A percentile compares a stretch with the other conserved stretches of the same genome.
phyloP scores from a whole-genome alignment of 2,888 invertebrate species.

The Eretmocerus hayati region DNA sequence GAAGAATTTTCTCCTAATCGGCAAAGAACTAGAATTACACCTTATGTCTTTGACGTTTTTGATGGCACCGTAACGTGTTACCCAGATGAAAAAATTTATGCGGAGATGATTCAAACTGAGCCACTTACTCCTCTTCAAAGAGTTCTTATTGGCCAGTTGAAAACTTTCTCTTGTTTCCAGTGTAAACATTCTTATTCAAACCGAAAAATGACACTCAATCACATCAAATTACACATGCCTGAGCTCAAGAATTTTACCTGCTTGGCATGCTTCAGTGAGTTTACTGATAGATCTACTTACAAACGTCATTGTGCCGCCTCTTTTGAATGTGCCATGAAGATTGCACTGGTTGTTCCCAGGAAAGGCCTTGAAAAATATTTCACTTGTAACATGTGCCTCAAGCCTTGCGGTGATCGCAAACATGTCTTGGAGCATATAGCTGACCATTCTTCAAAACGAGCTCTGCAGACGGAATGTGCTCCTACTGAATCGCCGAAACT shows the following conservation, averaged over 20 bases:
- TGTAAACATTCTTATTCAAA: conserved; percentile 37
- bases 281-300: conserved; percentile 39
- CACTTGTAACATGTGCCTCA: conserved; percentile 44
- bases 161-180: conserved; percentile 42
- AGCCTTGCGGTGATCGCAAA: conserved; percentile 34
- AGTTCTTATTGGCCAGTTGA: conserved; percentile 43
- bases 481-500: conserved; percentile 28
- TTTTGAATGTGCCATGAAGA: conserved; percentile 55
- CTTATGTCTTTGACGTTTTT: background rate
- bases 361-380: conserved; percentile 41
- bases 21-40: too few relatives aligned
- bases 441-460: conserved; percentile 36
- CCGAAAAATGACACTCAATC: conserved; percentile 38
- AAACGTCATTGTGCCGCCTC: conserved; percentile 41
- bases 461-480: conserved; percentile 30
- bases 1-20: too few relatives aligned
- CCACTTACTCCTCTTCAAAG: conserved; percentile 41
- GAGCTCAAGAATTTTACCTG: conserved; percentile 41
- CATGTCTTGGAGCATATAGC: conserved; percentile 39
- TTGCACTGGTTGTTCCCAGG: conserved; percentile 40
- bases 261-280: conserved; percentile 42
- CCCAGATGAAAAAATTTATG: conserved; percentile 23
- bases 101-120: conserved; percentile 18
- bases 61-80: too few relatives aligned
- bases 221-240: conserved; percentile 43